phyloP scores from a whole-genome alignment of 2,888 invertebrate species.

The Meloe dianella region DNA sequence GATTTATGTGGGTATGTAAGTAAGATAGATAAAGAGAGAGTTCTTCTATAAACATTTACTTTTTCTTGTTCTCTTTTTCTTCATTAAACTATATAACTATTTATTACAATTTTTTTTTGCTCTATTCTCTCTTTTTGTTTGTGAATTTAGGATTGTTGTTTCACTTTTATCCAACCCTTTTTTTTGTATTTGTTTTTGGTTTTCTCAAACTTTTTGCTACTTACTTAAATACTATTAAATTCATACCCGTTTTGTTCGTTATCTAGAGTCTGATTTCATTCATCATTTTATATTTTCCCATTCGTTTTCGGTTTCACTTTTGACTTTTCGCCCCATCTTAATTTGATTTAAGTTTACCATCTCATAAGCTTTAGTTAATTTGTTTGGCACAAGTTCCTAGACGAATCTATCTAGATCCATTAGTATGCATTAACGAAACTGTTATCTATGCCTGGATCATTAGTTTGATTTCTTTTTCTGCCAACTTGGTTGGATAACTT shows the following conservation, averaged over 20 bases:
- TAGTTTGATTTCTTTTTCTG: no score
- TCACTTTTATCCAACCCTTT: background rate
- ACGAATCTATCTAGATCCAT: background rate
- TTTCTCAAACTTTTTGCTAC: no score
- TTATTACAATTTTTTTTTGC: no score
- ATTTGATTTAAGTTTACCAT: background rate
- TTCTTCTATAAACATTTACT: background rate
- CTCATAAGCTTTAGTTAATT: background rate
- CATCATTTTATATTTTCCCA: background rate
- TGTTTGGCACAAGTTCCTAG: background rate
- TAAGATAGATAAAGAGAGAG: no score
- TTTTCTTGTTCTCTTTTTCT: background rate
- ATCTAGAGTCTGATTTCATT: no score
- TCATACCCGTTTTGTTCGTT: no score
- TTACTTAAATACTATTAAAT: no score
- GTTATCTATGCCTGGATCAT: no score
- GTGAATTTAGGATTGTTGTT: background rate
- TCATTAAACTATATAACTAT: background rate
- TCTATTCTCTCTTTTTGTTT: background rate
- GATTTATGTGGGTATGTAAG: background rate
- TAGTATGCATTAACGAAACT: background rate
- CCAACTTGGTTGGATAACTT: no score
- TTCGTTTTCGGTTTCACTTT: background rate
- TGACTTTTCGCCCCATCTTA: background rate
- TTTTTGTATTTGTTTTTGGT: no score